Conservation (phyloP, 2,888 invertebrate genomes). For the Brenthis hecate region DNA sequence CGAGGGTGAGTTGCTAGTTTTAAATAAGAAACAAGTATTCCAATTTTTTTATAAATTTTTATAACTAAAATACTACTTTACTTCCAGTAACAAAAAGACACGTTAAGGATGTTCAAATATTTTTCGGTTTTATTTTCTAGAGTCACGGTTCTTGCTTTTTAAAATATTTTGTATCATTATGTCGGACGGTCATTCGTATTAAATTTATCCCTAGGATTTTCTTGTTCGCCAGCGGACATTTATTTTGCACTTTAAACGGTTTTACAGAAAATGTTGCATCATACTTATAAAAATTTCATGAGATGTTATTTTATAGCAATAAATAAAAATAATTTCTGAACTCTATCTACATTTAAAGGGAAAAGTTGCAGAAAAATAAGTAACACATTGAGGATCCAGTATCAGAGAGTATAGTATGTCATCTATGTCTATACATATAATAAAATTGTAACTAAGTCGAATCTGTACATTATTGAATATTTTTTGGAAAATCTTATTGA, state of each 20-base stretch:
- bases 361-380: background rate
- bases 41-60: too few relatives aligned
- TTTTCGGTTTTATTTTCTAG: background rate
- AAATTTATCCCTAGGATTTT: slow-evolving; percentile 21
- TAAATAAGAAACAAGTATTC: too few relatives aligned
- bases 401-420: too few relatives aligned
- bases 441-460: too few relatives aligned
- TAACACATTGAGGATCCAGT: too few relatives aligned
- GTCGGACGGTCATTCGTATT: background rate
- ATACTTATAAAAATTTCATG: slow-evolving; percentile 4
- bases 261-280: background rate
- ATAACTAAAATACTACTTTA: background rate
- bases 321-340: background rate
- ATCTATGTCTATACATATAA: too few relatives aligned
- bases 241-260: slow-evolving; percentile 5
- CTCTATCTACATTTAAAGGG: background rate
- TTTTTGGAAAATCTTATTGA: too few relatives aligned
- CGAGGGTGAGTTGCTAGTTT: too few relatives aligned
- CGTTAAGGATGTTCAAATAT: background rate
- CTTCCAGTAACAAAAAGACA: background rate
- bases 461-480: too few relatives aligned
- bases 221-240: slow-evolving; percentile 13
- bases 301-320: background rate
- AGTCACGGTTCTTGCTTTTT: background rate
- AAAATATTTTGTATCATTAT: background rate